Percentiles rank a stretch among this genome's conserved stretches.
Conservation (phyloP, 2,797 vertebrate genomes). For the Falco rusticolus region DNA sequence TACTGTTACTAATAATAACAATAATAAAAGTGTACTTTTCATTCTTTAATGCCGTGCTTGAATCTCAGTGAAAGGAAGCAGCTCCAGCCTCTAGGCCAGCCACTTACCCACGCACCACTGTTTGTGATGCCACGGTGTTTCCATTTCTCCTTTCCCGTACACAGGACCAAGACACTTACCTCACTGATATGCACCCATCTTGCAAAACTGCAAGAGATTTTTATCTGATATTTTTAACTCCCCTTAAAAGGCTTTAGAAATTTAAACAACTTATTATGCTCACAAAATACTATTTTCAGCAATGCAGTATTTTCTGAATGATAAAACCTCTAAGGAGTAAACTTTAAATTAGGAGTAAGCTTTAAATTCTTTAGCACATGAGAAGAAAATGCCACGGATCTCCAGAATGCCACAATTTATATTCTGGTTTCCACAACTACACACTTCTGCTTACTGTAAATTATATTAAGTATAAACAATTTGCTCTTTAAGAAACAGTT, state of each 20-base stretch:
- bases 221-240: not conserved
- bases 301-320: not conserved
- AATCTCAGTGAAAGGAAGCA: not conserved
- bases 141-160: not conserved
- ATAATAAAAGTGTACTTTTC: not conserved
- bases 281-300: not conserved
- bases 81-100: not conserved
- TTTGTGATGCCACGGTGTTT: not conserved
- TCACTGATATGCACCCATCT: not conserved
- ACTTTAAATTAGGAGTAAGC: not conserved
- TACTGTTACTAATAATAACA: no score
- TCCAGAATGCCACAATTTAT: not conserved
- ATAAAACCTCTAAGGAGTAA: not conserved
- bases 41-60: not conserved
- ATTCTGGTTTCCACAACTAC: not conserved
- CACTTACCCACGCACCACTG: accelerated
- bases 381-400: not conserved
- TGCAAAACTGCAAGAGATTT: not conserved
- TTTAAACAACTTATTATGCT: not conserved
- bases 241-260: not conserved
- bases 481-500: not conserved
- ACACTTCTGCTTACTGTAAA: not conserved
- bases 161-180: no score
- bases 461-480: not conserved
- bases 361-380: not conserved